Evolutionary conservation across 2,888 invertebrate species (phyloP), one percentile per base, ranked within the genome.

Genomic region (Cephus pygmeus): DNA sequence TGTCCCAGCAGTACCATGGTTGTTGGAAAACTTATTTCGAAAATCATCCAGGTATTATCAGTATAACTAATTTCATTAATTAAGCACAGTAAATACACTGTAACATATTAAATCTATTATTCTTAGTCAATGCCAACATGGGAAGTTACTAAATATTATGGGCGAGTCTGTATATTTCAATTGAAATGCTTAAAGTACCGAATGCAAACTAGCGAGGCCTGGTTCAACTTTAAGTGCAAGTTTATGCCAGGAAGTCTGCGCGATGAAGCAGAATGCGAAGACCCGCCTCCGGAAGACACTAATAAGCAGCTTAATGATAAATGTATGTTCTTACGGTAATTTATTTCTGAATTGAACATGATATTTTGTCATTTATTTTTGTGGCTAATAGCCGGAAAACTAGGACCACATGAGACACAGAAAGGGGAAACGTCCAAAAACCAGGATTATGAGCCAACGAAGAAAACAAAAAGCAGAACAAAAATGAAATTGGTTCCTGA

Each of bases 131-230:
- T 88, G 69, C 87, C 87, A 71, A 81, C 87, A 73, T 87, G 87
- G 87, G 87, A 88, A 83, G 81, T 86, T 36, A 87, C 87, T 56
- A 88, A 87, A 82, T 87, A 87, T 80, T 88, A 88, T 56, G 87
- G 87, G 69, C 84, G 84, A 77, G 85, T 87, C 30, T 83, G 85
- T 79, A 78, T 84, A 69, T 86, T 85, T 83, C 87, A 88, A 82
- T 77, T 87, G 69, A 82, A 85, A 76, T 86, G 85, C 74, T 75
- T 87, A 56, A 88, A 87, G 78, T 86, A 88, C 77, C 83, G 80
- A 76, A 80, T 87, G 75, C 83, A 87, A 79, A 87, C 85, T 30
- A 87, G 87, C 73, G 86, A 87, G 78, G 83, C 87, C 33, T 88
- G 87, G 87, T 86, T 84, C 79, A 84, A 85, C 69, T 85, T 87